phyloP scores from a whole-genome alignment of 2,113 vertebrate species.

The Leiothrix lutea region DNA sequence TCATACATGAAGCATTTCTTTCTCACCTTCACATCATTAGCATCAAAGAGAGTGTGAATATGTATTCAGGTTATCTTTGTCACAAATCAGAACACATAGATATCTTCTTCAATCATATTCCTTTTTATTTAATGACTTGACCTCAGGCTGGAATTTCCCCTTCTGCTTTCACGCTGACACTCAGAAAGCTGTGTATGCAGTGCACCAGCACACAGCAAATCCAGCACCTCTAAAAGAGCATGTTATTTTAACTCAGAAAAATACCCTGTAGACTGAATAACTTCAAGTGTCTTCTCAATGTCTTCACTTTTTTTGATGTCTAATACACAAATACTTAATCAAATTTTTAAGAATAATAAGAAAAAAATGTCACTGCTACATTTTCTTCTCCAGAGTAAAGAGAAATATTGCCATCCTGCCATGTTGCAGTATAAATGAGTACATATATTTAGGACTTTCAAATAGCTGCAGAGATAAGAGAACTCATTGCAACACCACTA shows the following conservation, averaged over 20 bases:
- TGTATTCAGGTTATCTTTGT: background rate
- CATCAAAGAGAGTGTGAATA: background rate
- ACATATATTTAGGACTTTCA: background rate
- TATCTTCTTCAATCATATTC: background rate
- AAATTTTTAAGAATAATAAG: background rate
- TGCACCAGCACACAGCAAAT: background rate
- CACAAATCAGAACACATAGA: background rate
- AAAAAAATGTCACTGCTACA: fast-evolving
- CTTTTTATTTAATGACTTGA: background rate
- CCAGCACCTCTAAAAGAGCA: background rate
- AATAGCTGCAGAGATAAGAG: background rate
- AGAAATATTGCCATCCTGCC: background rate
- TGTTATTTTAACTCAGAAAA: background rate
- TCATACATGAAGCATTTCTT: background rate
- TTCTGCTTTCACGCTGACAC: background rate
- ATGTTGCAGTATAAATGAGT: background rate
- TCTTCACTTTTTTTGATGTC: background rate
- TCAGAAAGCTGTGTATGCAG: background rate
- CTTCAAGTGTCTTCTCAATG: background rate
- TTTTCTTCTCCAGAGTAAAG: background rate
- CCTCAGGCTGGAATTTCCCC: background rate
- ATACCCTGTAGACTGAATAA: background rate
- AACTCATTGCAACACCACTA: background rate
- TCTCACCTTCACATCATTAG: background rate
- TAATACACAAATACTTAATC: background rate